Conservation (phyloP, 2,797 vertebrate genomes). For the Buceros bicornis region DNA sequence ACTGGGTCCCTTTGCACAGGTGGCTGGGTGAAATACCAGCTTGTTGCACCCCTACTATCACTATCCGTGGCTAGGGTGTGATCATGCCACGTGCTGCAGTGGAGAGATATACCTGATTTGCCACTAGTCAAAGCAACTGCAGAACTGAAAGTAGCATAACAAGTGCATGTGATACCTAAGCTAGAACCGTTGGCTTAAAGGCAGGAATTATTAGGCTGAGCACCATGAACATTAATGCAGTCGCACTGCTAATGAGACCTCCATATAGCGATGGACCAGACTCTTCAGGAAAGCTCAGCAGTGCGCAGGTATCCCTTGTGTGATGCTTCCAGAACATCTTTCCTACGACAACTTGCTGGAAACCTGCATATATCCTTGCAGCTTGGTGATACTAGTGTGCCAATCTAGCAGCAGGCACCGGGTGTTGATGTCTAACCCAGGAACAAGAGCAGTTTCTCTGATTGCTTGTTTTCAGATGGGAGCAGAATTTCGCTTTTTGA, state of each 20-base stretch:
- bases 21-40: not conserved
- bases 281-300: not conserved
- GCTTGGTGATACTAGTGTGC: not conserved
- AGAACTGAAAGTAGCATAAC: not conserved
- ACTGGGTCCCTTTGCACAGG: rapidly evolving
- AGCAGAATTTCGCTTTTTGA: not conserved
- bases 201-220: not conserved
- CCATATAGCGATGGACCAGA: rapidly evolving
- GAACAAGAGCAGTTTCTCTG: not conserved
- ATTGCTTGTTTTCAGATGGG: not conserved
- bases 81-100: too few relatives aligned
- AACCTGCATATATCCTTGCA: not conserved
- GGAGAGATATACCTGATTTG: not conserved
- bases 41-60: too few relatives aligned
- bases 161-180: rapidly evolving
- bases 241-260: not conserved
- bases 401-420: not conserved
- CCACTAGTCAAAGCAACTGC: not conserved
- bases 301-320: rapidly evolving
- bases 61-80: not conserved
- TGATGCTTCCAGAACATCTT: rapidly evolving
- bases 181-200: not conserved
- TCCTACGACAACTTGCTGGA: not conserved
- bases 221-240: not conserved
- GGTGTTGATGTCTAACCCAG: not conserved